Conservation (phyloP, 2,888 invertebrate species). For the Cheilosia vulpina region DNA sequence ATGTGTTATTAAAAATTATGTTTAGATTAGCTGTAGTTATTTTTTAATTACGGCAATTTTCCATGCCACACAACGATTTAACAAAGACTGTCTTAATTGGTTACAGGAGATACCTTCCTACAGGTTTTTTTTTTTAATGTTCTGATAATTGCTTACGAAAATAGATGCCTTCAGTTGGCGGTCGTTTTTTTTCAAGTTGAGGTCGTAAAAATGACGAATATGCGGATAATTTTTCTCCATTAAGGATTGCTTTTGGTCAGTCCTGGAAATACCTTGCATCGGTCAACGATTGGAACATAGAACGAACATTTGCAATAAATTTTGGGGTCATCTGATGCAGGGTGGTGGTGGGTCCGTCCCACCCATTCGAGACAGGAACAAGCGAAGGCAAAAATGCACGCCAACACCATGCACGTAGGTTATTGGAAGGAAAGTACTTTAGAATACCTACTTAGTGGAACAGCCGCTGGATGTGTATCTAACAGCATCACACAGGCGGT, state of each 20-base stretch:
- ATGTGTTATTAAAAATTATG: conserved; percentile 8
- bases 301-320: conserved; percentile 9
- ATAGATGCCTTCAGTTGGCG: neutral
- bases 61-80: conserved; percentile 8
- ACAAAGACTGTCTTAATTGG: neutral
- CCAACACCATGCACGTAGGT: conserved; percentile 17
- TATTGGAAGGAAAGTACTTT: conserved; percentile 54
- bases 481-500: conserved; percentile 46
- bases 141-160: neutral
- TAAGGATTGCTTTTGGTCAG: neutral
- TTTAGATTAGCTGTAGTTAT: conserved; percentile 6
- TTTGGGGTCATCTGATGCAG: conserved; percentile 20
- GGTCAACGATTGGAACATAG: neutral
- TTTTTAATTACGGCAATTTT: conserved; percentile 16
- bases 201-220: too few species aligned
- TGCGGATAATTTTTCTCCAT: too few species aligned
- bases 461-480: conserved; percentile 62
- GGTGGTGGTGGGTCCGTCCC: conserved; percentile 24
- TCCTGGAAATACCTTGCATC: neutral
- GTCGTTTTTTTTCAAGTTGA: neutral
- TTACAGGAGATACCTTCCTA: neutral
- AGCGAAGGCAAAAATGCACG: conserved; percentile 8
- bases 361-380: conserved; percentile 30
- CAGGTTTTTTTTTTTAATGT: neutral
- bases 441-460: conserved; percentile 54